Conservation (phyloP, 2,113 vertebrate species). For the Ictalurus punctatus region DNA sequence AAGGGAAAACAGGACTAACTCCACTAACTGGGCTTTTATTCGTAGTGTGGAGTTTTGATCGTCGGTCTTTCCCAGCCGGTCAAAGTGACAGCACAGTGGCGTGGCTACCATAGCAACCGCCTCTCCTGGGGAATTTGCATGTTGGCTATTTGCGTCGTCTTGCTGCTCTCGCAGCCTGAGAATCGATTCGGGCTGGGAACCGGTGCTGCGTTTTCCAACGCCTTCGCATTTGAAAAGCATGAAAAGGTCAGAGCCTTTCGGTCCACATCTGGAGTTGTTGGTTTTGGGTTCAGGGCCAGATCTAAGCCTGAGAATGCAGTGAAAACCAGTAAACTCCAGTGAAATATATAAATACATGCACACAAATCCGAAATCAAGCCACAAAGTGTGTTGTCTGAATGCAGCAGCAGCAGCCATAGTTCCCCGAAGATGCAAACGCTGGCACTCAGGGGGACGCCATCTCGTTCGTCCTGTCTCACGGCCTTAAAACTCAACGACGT, state of each 20-base stretch:
- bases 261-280: constrained; percentile 57
- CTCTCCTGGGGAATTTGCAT: constrained; percentile 40
- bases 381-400: neutral
- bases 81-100: constrained; percentile 10
- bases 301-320: neutral
- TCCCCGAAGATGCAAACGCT: neutral
- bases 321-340: neutral
- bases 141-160: constrained; percentile 41
- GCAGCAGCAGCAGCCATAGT: neutral
- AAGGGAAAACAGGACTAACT: neutral
- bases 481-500: neutral
- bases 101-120: neutral
- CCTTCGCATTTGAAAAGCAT: constrained; percentile 39
- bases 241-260: constrained; percentile 25
- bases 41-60: neutral
- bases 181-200: constrained; percentile 40
- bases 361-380: neutral
- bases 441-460: neutral
- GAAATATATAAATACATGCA: neutral
- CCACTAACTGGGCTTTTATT: neutral
- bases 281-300: constrained; percentile 20
- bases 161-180: constrained; percentile 41
- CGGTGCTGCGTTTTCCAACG: constrained; percentile 41
- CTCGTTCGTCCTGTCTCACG: neutral
- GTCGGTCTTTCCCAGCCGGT: constrained; percentile 35